These are phyloP conservation scores for Escarpia spicata DNA, from an alignment of 2,888 invertebrate species.

Conservation along the genomic window DNA sequence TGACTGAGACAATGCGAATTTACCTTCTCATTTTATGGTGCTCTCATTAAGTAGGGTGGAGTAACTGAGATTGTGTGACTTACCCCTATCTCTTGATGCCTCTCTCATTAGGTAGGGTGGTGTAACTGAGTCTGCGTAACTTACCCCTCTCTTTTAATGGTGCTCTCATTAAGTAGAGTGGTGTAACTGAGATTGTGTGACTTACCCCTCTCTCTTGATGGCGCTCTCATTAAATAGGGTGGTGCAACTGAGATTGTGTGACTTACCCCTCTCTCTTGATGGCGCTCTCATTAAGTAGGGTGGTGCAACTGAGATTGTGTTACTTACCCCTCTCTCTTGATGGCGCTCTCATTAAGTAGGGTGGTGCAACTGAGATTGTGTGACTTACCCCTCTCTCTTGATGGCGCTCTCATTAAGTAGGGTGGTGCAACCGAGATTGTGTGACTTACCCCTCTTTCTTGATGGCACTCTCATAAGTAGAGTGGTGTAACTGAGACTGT, in stretches of 20 bases:
- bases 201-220: slow-evolving; percentile 50
- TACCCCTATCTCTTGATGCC: too few relatives aligned
- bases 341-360: slow-evolving; percentile 77
- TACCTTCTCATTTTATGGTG: too few relatives aligned
- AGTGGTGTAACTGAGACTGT: background rate
- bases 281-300: slow-evolving; percentile 72
- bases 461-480: too few relatives aligned
- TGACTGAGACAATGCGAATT: too few relatives aligned
- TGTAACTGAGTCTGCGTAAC: slow-evolving; percentile 30
- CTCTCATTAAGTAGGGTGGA: too few relatives aligned
- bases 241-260: too few relatives aligned
- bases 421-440: slow-evolving; percentile 98
- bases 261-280: slow-evolving; percentile 57
- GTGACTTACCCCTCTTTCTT: slow-evolving; percentile 60
- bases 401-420: slow-evolving; percentile 70
- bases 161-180: slow-evolving; percentile 74
- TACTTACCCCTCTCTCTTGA: slow-evolving; percentile 72
- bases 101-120: too few relatives aligned
- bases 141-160: slow-evolving; percentile 58
- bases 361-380: slow-evolving; percentile 96
- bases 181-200: slow-evolving; percentile 99
- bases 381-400: slow-evolving; percentile 51
- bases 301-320: slow-evolving; percentile 98
- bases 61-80: too few relatives aligned
- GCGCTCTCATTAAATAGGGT: too few relatives aligned